phyloP scores from a whole-genome alignment of 2,113 vertebrate genomes.

The Microtus oregoni region DNA sequence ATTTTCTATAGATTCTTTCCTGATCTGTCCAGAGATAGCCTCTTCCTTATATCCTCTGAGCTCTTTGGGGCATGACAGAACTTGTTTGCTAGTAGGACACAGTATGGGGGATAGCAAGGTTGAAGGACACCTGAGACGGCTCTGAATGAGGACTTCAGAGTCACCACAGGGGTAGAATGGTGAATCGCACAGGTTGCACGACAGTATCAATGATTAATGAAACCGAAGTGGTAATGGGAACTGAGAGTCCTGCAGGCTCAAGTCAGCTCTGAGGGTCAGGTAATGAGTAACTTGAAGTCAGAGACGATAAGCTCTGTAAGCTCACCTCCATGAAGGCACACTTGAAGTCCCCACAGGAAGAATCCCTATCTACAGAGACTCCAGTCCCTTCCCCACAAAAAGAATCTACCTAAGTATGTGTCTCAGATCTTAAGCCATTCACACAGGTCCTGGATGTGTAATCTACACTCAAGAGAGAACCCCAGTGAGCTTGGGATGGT shows the following conservation, averaged over 20 bases:
- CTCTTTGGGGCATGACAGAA: neutral
- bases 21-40: neutral
- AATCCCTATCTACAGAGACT: too few relatives aligned
- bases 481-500: neutral
- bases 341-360: neutral
- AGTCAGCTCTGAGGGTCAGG: neutral
- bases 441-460: neutral
- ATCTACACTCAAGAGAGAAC: neutral
- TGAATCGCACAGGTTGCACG: neutral
- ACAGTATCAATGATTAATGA: neutral
- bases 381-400: neutral
- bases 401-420: neutral
- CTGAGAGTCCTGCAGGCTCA: neutral
- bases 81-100: neutral
- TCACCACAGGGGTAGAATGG: neutral
- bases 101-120: neutral
- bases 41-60: neutral
- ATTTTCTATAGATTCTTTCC: neutral
- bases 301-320: neutral
- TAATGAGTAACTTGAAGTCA: too few relatives aligned
- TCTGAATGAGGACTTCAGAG: neutral
- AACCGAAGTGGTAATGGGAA: neutral
- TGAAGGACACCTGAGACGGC: neutral
- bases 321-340: neutral
- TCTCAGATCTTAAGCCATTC: neutral